Percentiles rank a stretch among this genome's conserved stretches.
Conservation (phyloP, 2,888 invertebrate genomes). For the Trichacis sp. region DNA sequence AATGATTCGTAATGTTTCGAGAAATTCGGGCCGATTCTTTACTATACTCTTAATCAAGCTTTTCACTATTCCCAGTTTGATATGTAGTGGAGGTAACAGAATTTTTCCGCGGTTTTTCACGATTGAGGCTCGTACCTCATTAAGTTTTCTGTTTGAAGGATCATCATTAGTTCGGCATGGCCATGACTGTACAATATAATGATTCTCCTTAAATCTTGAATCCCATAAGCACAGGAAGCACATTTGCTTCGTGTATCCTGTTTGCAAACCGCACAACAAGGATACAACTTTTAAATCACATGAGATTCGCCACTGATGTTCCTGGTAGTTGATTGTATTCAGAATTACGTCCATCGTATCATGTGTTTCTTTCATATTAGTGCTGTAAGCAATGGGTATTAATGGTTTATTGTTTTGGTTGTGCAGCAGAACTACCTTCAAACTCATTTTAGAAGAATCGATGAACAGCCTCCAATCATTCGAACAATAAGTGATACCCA, state of each 20-base stretch:
- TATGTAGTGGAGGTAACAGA: no score
- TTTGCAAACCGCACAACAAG: slow-evolving; percentile 47
- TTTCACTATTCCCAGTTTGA: no score
- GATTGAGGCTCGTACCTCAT: no score
- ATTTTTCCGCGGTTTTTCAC: no score
- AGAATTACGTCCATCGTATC: slow-evolving; percentile 50
- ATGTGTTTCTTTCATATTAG: slow-evolving; percentile 52
- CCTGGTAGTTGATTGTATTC: slow-evolving; percentile 45
- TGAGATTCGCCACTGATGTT: slow-evolving; percentile 49
- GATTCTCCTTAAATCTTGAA: slow-evolving; percentile 9
- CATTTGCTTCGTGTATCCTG: slow-evolving; percentile 25
- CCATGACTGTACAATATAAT: slow-evolving; percentile 6
- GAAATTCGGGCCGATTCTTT: no score
- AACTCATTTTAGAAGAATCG: slow-evolving; percentile 45
- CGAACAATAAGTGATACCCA: no score
- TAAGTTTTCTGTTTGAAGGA: no score
- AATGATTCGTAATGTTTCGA: no score
- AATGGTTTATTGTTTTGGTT: slow-evolving; percentile 51
- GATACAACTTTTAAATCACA: slow-evolving; percentile 56
- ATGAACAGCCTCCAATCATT: slow-evolving; percentile 46
- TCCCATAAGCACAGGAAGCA: slow-evolving; percentile 33
- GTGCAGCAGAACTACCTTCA: slow-evolving; percentile 47
- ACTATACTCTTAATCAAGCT: no score
- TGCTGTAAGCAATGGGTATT: slow-evolving; percentile 51
- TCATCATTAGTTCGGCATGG: no score